Percentiles rank a stretch among this genome's conserved stretches.
Evolutionary conservation across 1,140 invertebrate genomes (phyloP).

Genomic region (Drosophila punjabiensis): DNA sequence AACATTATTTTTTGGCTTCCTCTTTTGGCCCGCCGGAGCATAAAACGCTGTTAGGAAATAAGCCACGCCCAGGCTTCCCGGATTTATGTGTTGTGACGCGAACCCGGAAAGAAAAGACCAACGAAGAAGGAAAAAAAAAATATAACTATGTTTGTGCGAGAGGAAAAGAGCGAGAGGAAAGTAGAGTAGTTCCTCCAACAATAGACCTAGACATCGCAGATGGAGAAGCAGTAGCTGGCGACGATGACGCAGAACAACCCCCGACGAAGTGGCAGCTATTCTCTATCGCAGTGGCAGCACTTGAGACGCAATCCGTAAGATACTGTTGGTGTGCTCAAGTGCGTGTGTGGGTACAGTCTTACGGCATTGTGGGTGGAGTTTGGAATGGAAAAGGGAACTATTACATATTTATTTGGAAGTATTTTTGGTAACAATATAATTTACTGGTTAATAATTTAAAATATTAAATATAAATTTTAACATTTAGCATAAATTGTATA

Average conservation of each 20-base stretch:
- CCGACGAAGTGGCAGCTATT: conserved; percentile 57
- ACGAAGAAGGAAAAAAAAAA: conserved; percentile 44
- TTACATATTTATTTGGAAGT: not conserved
- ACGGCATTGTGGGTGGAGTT: conserved; percentile 67
- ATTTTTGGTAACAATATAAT: not conserved
- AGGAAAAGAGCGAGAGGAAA: conserved; percentile 30
- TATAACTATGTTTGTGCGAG: conserved; percentile 54
- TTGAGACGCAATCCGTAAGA: conserved; percentile 63
- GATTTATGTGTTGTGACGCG: conserved; percentile 68
- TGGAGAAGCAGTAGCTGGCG: conserved; percentile 19
- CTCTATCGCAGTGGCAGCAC: conserved; percentile 49
- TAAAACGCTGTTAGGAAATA: conserved; percentile 67
- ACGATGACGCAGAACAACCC: conserved; percentile 66
- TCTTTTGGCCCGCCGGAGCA: conserved; percentile 54
- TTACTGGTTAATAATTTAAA: not conserved
- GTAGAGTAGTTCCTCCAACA: conserved; percentile 66
- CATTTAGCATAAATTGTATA: not conserved
- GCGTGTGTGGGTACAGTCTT: conserved; percentile 22
- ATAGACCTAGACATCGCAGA: conserved; percentile 67
- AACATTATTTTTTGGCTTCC: conserved; percentile 52
- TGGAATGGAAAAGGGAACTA: not conserved
- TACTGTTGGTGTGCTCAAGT: conserved; percentile 19
- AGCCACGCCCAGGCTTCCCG: conserved; percentile 67
- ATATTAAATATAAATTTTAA: not conserved
- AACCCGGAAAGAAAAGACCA: conserved; percentile 66